Conservation (phyloP, 2,113 vertebrate genomes). For the Chionis minor region DNA sequence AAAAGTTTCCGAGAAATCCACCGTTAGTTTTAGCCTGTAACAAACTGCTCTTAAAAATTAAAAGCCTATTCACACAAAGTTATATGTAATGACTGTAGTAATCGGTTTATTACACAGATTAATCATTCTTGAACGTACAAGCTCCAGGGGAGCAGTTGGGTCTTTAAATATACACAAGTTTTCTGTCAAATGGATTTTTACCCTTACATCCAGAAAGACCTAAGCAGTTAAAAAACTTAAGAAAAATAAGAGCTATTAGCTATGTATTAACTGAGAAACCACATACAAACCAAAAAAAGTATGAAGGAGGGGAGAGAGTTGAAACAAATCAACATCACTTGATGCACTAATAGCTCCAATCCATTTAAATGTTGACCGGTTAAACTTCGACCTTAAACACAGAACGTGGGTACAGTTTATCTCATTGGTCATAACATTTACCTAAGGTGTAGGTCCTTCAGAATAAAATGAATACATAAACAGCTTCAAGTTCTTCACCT, state of each 20-base stretch:
- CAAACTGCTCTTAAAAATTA: conserved; percentile 73
- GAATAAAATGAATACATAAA: conserved; percentile 83
- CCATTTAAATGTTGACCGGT: conserved; percentile 69
- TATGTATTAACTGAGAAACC: conserved; percentile 94
- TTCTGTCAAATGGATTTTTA: conserved; percentile 92
- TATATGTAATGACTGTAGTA: conserved; percentile 89
- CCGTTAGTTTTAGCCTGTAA: conserved; percentile 66
- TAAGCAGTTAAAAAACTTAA: conserved; percentile 89
- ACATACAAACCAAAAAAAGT: conserved; percentile 82
- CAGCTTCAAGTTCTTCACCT: conserved; percentile 82
- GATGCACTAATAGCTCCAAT: conserved; percentile 87
- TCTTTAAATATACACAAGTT: conserved; percentile 99
- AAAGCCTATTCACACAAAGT: conserved; percentile 82
- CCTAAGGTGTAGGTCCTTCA: conserved; percentile 83
- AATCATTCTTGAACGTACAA: conserved; percentile 97
- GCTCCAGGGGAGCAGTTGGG: conserved; percentile 96
- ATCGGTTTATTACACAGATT: conserved; percentile 99
- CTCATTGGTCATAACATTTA: conserved; percentile 77
- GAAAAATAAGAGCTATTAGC: conserved; percentile 95
- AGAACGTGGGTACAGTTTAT: conserved; percentile 76
- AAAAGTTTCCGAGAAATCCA: conserved; percentile 51
- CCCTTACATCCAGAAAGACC: conserved; percentile 94
- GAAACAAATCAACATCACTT: conserved; percentile 80
- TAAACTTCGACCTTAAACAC: conserved; percentile 76
- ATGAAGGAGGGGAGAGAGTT: conserved; percentile 71